Evolutionary conservation across 2,113 vertebrate genomes (phyloP), one percentile per base, ranked within the genome.

Genomic region (Motacilla alba): DNA sequence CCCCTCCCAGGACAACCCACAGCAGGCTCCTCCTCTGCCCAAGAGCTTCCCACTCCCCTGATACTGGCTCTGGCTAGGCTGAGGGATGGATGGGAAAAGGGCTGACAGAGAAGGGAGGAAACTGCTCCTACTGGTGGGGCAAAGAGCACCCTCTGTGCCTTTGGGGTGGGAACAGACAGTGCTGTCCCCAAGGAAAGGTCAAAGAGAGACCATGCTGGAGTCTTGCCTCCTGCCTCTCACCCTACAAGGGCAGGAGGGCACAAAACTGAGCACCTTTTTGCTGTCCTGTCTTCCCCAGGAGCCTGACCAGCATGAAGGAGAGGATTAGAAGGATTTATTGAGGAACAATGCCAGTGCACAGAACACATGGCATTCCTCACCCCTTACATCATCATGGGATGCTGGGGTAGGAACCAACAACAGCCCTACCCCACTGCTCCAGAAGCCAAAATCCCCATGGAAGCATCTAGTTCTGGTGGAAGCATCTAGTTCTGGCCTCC

Each of bases 71-170:
- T 87, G 75, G 70, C 30, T 33, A 63, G 76, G 68, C 86, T 95
- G 84, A 89, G 89, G 63, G 88, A 84, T 64, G 89, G 63, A 68
- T 83, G 88, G 92, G 94, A 81, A 95, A 90, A 63, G 68, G 76
- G 72, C 76, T 93, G 83, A 35, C 53, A 82, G 0, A 53, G 47
- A 81, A 72, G 52, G 46, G 88, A 96, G 73, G 85, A 59, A 94
- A 83, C 76, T 75, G 92, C 76, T 94, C 68, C 80, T 74, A 13
- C 50, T 35, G 68, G 19, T 39, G 86, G 86, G 66, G 68, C 91
- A 75, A 49, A 86, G 81, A 91, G 22, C 53, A 15, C 17, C 28
- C 53, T 74, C 53, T 43, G 91, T 3, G 14, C 81, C 63, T 70
- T 10, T 53, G 46, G 43, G 62, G 62, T 72, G 67, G 84, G 87